Conservation (phyloP, 2,888 invertebrate species). For the Trachelus iudaicus region DNA sequence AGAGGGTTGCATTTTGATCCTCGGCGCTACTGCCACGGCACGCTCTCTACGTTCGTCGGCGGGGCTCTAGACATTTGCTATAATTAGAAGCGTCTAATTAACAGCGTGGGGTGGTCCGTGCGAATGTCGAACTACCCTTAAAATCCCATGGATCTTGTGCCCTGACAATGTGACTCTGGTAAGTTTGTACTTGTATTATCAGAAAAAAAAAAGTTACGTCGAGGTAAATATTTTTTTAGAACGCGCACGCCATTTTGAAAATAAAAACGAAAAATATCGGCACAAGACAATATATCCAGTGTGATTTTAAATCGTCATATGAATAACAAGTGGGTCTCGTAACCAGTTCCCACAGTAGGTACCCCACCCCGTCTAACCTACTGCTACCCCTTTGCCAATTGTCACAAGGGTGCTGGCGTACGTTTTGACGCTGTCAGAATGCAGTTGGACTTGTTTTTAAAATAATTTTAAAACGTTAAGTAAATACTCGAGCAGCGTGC, state of each 20-base stretch:
- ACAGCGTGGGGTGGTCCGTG: conserved; percentile 27
- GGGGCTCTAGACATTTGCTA: conserved; percentile 49
- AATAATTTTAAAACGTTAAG: conserved; percentile 50
- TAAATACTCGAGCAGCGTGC: conserved; percentile 45
- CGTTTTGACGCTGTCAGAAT: neutral
- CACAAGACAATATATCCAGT: neutral
- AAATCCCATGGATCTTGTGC: conserved; percentile 1
- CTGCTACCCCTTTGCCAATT: neutral
- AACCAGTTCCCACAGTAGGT: neutral
- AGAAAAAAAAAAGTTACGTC: no score
- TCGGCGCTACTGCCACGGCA: conserved; percentile 56
- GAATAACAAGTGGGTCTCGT: neutral
- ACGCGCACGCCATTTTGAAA: neutral
- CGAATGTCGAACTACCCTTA: conserved; percentile 46
- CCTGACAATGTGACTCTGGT: neutral
- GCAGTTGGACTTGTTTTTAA: conserved; percentile 36
- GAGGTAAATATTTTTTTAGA: neutral
- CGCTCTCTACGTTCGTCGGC: conserved; percentile 47
- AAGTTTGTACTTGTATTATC: neutral
- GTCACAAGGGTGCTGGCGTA: neutral
- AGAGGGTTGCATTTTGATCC: conserved; percentile 59
- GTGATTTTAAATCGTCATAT: neutral
- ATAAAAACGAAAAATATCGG: neutral
- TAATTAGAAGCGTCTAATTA: conserved; percentile 60
- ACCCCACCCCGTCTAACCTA: neutral